These are phyloP conservation scores for Helogale parvula DNA, from an alignment of 2,113 vertebrate species.

Conservation along the genomic window DNA sequence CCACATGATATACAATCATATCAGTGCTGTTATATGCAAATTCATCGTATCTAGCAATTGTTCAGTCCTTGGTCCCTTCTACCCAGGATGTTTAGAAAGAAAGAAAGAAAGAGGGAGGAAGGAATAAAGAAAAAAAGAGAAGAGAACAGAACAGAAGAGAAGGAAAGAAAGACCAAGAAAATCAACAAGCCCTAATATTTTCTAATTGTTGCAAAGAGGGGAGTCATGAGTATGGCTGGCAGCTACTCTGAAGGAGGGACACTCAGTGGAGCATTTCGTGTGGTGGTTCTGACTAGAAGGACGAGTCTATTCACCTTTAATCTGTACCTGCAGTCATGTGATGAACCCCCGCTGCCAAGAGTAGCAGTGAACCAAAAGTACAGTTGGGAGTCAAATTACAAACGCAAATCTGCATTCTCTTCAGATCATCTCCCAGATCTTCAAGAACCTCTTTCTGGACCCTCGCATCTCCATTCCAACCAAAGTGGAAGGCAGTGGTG, in stretches of 20 bases:
- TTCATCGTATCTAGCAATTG: neutral
- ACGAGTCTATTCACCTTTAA: neutral
- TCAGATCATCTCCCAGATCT: neutral
- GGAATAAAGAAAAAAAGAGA: too few species aligned
- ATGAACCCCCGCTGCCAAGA: neutral
- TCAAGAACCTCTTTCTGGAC: neutral
- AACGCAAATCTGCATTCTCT: neutral
- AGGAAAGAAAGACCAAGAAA: neutral
- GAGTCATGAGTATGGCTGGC: neutral
- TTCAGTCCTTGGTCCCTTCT: neutral
- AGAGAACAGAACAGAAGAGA: rapidly evolving
- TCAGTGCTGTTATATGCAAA: neutral
- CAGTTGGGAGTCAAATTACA: neutral
- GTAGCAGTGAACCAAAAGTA: neutral
- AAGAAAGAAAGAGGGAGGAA: neutral
- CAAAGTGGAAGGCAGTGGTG: neutral
- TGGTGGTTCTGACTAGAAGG: neutral
- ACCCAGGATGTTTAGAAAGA: neutral
- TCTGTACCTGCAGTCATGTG: neutral
- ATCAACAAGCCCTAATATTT: neutral
- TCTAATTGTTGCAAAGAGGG: neutral
- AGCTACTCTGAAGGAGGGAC: neutral
- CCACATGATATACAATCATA: neutral
- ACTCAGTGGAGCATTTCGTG: neutral
- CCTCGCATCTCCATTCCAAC: neutral